Evolutionary conservation across 2,113 vertebrate species (phyloP).

Genomic region (Ictidomys tridecemlineatus): DNA sequence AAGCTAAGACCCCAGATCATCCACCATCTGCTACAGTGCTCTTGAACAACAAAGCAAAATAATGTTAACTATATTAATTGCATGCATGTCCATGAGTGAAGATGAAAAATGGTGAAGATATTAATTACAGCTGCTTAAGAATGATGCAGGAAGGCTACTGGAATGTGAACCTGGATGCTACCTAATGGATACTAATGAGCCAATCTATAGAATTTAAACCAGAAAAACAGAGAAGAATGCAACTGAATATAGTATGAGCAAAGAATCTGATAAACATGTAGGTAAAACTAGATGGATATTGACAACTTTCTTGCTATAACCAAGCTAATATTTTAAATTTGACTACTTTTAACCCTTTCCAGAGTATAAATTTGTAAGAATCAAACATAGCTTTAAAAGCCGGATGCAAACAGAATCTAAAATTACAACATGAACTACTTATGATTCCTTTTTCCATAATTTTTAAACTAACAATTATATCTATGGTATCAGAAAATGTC

Average conservation of each 20-base stretch:
- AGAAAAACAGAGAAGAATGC: not conserved
- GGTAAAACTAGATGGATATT: not conserved
- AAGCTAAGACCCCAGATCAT: not conserved
- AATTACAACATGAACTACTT: slow-evolving; percentile 49
- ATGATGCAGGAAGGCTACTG: not conserved
- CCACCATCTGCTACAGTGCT: not conserved
- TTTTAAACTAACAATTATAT: slow-evolving; percentile 8
- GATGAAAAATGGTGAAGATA: not conserved
- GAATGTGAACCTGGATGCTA: not conserved
- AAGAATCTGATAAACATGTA: not conserved
- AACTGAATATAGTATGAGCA: not conserved
- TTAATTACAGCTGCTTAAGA: not conserved
- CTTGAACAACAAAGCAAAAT: not conserved
- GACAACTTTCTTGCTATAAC: not conserved
- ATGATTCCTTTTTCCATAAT: not conserved
- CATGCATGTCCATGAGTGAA: not conserved
- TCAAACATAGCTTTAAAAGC: not conserved
- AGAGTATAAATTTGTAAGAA: slow-evolving; percentile 38
- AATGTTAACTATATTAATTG: not conserved
- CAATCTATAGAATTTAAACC: not conserved
- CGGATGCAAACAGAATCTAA: not conserved
- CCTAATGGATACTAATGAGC: not conserved
- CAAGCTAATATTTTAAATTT: slow-evolving; percentile 38
- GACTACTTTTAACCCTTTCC: not conserved
- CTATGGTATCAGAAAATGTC: not conserved